Evolutionary conservation across 1,140 invertebrate genomes (phyloP).

Genomic region (Sweltsa coloradensis): DNA sequence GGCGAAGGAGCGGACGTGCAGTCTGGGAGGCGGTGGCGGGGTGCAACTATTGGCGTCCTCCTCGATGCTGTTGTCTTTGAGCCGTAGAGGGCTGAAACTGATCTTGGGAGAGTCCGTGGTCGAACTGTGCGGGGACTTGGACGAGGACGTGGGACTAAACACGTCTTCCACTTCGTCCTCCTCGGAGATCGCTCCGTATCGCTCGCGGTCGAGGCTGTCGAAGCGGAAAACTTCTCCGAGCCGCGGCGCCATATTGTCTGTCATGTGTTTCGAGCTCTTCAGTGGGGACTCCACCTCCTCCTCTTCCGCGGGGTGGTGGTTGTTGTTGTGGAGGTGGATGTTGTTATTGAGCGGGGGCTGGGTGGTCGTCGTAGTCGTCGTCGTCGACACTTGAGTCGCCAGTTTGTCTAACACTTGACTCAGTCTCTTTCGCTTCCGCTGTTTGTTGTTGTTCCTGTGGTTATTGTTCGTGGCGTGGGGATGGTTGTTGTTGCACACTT

Average conservation of each 20-base stretch:
- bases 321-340: constrained; percentile 24
- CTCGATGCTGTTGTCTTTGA: constrained; percentile 35
- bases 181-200: constrained; percentile 32
- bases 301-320: constrained; percentile 19
- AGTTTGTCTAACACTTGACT: constrained; percentile 63
- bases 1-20: constrained; percentile 27
- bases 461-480: constrained; percentile 41
- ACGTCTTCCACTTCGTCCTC: constrained; percentile 35
- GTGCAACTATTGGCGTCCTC: constrained; percentile 28
- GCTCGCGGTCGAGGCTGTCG: constrained; percentile 32
- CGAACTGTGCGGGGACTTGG: constrained; percentile 37
- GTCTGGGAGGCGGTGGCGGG: constrained; percentile 18
- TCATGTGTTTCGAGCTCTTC: not conserved
- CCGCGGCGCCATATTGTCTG: constrained; percentile 9
- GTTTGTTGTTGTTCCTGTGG: constrained; percentile 34
- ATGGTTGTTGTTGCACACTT: constrained; percentile 38
- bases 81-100: constrained; percentile 41
- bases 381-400: constrained; percentile 28
- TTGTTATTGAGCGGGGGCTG: constrained; percentile 22
- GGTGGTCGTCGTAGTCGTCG: constrained; percentile 22
- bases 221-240: constrained; percentile 36
- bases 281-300: not conserved
- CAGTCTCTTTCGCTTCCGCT: constrained; percentile 57
- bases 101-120: constrained; percentile 40
- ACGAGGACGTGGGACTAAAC: constrained; percentile 38